Evolutionary conservation across 2,113 vertebrate species (phyloP).

Genomic region (Terrapene triunguis): DNA sequence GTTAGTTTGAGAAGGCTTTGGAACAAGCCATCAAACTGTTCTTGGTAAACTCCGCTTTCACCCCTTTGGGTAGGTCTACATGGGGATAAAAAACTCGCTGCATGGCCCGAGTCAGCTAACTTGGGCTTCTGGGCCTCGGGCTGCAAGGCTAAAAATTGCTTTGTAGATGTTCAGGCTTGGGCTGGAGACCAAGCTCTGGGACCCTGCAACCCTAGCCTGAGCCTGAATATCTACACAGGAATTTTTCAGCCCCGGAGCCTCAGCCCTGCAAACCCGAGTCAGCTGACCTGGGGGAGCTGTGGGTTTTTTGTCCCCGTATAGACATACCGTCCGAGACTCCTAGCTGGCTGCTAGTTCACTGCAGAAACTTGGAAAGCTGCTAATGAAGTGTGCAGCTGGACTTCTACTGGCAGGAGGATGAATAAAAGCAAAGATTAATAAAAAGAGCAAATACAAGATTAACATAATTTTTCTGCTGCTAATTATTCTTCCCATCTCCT

Average conservation of each 20-base stretch:
- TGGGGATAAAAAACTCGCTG: background rate
- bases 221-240: background rate
- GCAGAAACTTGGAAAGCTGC: slow-evolving; percentile 50
- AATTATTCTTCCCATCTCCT: background rate
- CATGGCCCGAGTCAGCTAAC: background rate
- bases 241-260: background rate
- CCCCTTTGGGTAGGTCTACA: background rate
- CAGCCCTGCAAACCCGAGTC: background rate
- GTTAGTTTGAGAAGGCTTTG: slow-evolving; percentile 61
- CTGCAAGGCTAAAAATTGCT: background rate
- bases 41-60: slow-evolving; percentile 71
- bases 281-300: background rate
- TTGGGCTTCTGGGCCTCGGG: background rate
- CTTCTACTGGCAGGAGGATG: slow-evolving; percentile 56
- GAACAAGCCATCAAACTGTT: slow-evolving; percentile 66
- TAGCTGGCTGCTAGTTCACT: slow-evolving; percentile 49
- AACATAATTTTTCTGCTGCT: background rate
- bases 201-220: background rate
- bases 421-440: slow-evolving; percentile 59
- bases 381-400: slow-evolving; percentile 70
- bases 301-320: background rate
- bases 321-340: slow-evolving; percentile 49
- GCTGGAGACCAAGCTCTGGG: background rate
- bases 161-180: background rate
- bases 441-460: slow-evolving; percentile 37